Base-by-base conservation (phyloP, 2,888 invertebrate species). In the Autographa gamma region DNA sequence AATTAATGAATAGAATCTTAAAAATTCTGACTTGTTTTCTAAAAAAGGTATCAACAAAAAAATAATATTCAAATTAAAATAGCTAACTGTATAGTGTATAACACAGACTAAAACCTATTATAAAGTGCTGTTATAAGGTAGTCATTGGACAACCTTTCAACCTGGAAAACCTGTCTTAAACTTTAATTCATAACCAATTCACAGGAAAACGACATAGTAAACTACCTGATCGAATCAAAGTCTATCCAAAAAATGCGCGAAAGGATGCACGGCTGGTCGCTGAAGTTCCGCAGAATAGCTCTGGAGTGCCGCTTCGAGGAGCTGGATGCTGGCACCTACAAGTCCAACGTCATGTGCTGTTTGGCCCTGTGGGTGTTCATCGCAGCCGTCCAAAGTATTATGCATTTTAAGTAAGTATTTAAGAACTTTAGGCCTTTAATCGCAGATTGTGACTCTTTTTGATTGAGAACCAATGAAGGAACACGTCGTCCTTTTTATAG, bases 291-390 rank as follows among this genome's bases (percentile, higher is more conserved):
- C 73, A 97, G 98, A 77, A 93, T 96, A 38, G 96, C 97, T 19
- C 97, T 98, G 87, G 99, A 99, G 92, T 95, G 96, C 19, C 97
- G 98, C 96, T 99, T 98, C 92, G 97, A 97, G 77, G 97, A 97
- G 88, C 96, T 98, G 69, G 97, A 98, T 69, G 99, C 99, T 93
- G 97, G 97, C 84, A 98, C 99, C 97, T 99, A 99, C 95, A 98
- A 98, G 90, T 99, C 99, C 16, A 99, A 99, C 91, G 98, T 99
- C 96, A 96, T 98, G 89, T 99, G 99, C 93, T 98, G 98, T 86
- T 97, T 98, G 90, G 97, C 98, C 82, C 97, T 99, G 76, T 98
- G 99, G 98, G 93, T 98, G 60, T 98, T 98, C 89, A 98, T 99
- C 62, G 97, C 98, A 2, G 95, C 97, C 65, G 97, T 98, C 76